phyloP scores from a whole-genome alignment of 2,888 invertebrate species.

The Ptilodon capucinus region DNA sequence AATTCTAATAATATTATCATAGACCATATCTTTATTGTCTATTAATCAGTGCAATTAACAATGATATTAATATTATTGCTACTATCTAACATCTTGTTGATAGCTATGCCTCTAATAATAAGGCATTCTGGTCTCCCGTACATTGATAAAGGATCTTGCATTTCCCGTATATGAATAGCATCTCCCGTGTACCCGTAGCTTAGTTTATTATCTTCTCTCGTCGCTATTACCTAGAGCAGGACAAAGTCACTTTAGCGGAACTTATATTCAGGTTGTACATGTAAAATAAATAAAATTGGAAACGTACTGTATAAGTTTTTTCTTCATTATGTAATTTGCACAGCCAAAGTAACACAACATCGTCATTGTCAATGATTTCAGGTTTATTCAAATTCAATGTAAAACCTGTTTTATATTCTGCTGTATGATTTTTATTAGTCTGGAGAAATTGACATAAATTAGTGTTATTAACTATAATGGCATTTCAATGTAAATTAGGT shows the following conservation, averaged over 20 bases:
- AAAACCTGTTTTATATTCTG: slow-evolving; percentile 4
- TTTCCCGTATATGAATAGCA: slow-evolving; percentile 37
- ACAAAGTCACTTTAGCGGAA: neutral
- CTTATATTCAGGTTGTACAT: neutral
- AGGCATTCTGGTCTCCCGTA: slow-evolving; percentile 37
- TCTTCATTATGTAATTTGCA: slow-evolving; percentile 34
- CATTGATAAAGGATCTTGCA: slow-evolving; percentile 33
- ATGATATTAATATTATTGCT: slow-evolving; percentile 30
- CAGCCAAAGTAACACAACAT: slow-evolving; percentile 42
- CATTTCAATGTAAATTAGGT: neutral
- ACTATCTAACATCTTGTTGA: slow-evolving; percentile 29
- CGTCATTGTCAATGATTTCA: slow-evolving; percentile 13
- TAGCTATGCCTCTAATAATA: slow-evolving; percentile 29
- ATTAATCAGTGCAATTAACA: slow-evolving; percentile 18
- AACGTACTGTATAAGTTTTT: slow-evolving; percentile 30
- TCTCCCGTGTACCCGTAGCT: slow-evolving; percentile 44
- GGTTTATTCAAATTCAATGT: slow-evolving; percentile 2
- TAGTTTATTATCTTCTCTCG: slow-evolving; percentile 34
- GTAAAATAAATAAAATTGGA: neutral
- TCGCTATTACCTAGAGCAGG: slow-evolving; percentile 31
- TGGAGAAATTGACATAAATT: slow-evolving; percentile 11
- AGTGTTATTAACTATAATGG: neutral
- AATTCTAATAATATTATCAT: slow-evolving; percentile 18
- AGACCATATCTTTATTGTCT: neutral
- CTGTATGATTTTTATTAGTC: slow-evolving; percentile 2